Evolutionary conservation across 2,797 vertebrate species (phyloP).

Genomic region (Amniataba percoides): DNA sequence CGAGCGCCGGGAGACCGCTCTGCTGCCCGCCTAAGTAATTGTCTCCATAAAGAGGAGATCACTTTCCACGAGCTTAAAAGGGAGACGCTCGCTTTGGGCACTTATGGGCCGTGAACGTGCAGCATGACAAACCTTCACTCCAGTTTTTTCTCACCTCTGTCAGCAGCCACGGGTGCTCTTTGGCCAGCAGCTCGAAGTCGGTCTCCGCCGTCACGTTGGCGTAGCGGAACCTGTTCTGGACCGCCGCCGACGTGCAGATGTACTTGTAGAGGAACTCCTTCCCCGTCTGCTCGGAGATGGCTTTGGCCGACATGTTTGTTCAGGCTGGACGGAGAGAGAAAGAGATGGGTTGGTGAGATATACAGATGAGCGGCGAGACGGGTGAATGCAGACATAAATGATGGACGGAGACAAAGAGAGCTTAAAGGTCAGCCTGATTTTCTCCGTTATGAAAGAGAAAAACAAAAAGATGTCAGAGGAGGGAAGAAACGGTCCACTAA

Average conservation of each 20-base stretch:
- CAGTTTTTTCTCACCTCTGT: slow-evolving; percentile 88
- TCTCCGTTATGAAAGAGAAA: not conserved
- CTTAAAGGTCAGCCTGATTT: not conserved
- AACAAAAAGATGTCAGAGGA: slow-evolving; percentile 14
- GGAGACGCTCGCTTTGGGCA: not conserved
- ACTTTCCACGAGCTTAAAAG: slow-evolving; percentile 23
- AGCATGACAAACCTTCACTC: slow-evolving; percentile 5
- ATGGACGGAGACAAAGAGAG: not conserved
- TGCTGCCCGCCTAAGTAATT: slow-evolving; percentile 58
- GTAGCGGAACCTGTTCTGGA: slow-evolving; percentile 96
- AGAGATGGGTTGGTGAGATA: not conserved
- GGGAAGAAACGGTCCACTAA: not conserved
- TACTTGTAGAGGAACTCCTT: slow-evolving; percentile 97
- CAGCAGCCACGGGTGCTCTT: slow-evolving; percentile 95
- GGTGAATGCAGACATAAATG: not conserved
- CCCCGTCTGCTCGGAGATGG: slow-evolving; percentile 90
- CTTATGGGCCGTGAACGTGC: slow-evolving; percentile 22
- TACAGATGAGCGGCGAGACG: not conserved
- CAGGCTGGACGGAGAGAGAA: slow-evolving; percentile 26
- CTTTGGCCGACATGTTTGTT: slow-evolving; percentile 87
- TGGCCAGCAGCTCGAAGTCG: slow-evolving; percentile 84
- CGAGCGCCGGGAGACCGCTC: slow-evolving; percentile 65
- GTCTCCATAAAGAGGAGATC: slow-evolving; percentile 50
- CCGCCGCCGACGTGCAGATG: slow-evolving; percentile 91
- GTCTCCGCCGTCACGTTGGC: slow-evolving; percentile 85